Conservation (phyloP, 2,888 invertebrate species). For the Myopa testacea region DNA sequence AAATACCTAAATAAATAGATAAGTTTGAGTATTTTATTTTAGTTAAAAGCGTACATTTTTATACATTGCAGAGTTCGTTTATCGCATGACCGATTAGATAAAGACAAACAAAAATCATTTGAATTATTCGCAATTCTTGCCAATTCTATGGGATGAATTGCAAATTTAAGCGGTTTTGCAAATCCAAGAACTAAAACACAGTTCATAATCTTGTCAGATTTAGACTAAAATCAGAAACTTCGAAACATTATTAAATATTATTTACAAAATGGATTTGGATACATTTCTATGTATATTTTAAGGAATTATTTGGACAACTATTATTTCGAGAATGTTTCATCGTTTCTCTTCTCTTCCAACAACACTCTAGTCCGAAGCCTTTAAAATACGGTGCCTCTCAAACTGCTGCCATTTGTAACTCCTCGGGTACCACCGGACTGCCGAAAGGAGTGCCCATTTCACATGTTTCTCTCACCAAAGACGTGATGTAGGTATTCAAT, state of each 20-base stretch:
- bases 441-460: slow-evolving; percentile 55
- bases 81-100: too few species aligned
- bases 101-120: too few species aligned
- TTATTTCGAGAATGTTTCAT: not conserved
- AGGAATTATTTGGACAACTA: too few species aligned
- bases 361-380: slow-evolving; percentile 31
- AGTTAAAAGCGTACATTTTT: too few species aligned
- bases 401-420: slow-evolving; percentile 56
- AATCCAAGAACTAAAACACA: too few species aligned
- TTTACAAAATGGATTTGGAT: not conserved
- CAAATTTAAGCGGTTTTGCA: too few species aligned
- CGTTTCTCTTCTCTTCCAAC: not conserved
- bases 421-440: slow-evolving; percentile 60
- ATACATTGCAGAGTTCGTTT: too few species aligned
- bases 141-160: too few species aligned
- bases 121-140: not conserved
- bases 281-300: too few species aligned
- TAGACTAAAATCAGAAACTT: too few species aligned
- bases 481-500: not conserved
- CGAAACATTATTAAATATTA: not conserved
- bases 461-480: not conserved
- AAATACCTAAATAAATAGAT: not conserved
- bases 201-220: too few species aligned
- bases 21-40: too few species aligned
- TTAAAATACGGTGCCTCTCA: slow-evolving; percentile 49